A percentile compares a stretch with the other conserved stretches of the same genome.
phyloP scores from a whole-genome alignment of 2,797 vertebrate species.

The Sebastes nivosus region DNA sequence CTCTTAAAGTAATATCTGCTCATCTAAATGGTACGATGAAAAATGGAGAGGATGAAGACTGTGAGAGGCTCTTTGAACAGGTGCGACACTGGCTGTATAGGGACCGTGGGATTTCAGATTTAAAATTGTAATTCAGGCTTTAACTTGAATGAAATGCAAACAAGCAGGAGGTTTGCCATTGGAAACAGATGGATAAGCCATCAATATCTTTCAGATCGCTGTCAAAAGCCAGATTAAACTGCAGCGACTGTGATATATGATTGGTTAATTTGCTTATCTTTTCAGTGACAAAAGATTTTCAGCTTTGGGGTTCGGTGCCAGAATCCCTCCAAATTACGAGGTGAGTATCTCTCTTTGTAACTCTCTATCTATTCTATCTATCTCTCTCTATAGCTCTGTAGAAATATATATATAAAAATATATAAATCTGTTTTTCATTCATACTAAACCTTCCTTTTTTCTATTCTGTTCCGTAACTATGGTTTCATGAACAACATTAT shows the following conservation, averaged over 20 bases:
- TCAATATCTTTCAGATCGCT: constrained; percentile 37
- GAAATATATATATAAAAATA: too few species aligned
- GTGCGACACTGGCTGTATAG: constrained; percentile 49
- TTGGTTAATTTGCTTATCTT: constrained; percentile 59
- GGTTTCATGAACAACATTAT: constrained; percentile 28
- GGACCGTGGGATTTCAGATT: constrained; percentile 29
- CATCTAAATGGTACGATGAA: constrained; percentile 24
- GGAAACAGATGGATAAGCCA: constrained; percentile 53
- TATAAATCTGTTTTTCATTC: not conserved
- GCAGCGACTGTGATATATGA: not conserved
- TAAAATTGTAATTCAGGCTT: constrained; percentile 66
- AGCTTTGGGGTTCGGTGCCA: constrained; percentile 95
- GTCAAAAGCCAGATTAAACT: constrained; percentile 30
- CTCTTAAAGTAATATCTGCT: constrained; percentile 21
- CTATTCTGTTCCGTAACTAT: not conserved
- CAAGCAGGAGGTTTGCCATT: constrained; percentile 36
- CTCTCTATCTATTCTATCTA: not conserved
- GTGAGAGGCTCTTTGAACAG: constrained; percentile 52
- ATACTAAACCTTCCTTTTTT: not conserved
- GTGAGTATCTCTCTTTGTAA: constrained; percentile 74
- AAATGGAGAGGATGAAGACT: constrained; percentile 39
- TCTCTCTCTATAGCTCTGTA: too few species aligned
- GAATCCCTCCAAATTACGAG: constrained; percentile 96
- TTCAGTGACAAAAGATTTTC: constrained; percentile 95
- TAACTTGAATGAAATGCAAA: constrained; percentile 68